Evolutionary conservation across 2,113 vertebrate genomes (phyloP).

Genomic region (Vidua chalybeata): DNA sequence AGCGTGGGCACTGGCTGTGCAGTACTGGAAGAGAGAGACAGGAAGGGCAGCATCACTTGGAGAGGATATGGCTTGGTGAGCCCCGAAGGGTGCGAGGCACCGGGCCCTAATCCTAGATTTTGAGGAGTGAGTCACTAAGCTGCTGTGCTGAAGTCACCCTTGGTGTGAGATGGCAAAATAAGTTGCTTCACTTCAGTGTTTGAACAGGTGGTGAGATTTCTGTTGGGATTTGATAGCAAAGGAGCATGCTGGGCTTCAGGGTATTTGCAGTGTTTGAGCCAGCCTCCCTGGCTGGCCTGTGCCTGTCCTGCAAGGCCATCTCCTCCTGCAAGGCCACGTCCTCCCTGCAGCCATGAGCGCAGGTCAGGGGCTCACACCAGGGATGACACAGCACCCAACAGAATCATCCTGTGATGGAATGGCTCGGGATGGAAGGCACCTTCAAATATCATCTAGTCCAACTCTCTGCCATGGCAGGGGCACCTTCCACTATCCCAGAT

Average conservation of each 20-base stretch:
- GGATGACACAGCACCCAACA: not conserved
- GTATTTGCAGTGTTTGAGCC: not conserved
- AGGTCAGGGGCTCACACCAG: not conserved
- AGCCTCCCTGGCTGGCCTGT: not conserved
- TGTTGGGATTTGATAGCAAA: not conserved
- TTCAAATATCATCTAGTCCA: not conserved
- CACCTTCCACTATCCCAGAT: not conserved
- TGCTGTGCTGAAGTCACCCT: constrained; percentile 3
- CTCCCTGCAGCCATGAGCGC: not conserved
- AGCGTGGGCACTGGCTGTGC: rapidly evolving
- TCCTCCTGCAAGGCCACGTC: not conserved
- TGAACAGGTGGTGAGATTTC: not conserved
- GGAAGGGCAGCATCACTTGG: not conserved
- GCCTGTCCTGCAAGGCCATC: not conserved
- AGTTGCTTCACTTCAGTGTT: not conserved
- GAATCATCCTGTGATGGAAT: not conserved
- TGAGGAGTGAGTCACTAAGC: constrained; percentile 30
- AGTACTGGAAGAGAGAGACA: not conserved
- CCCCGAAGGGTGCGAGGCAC: rapidly evolving
- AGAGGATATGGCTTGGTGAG: not conserved
- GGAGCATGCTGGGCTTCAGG: not conserved
- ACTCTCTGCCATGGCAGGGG: not conserved
- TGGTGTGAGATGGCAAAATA: not conserved
- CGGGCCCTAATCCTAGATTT: not conserved
- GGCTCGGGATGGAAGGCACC: not conserved